A percentile compares a stretch with the other conserved stretches of the same genome.
Conservation (phyloP, 2,888 invertebrate species). For the Horisme vitalbata region DNA sequence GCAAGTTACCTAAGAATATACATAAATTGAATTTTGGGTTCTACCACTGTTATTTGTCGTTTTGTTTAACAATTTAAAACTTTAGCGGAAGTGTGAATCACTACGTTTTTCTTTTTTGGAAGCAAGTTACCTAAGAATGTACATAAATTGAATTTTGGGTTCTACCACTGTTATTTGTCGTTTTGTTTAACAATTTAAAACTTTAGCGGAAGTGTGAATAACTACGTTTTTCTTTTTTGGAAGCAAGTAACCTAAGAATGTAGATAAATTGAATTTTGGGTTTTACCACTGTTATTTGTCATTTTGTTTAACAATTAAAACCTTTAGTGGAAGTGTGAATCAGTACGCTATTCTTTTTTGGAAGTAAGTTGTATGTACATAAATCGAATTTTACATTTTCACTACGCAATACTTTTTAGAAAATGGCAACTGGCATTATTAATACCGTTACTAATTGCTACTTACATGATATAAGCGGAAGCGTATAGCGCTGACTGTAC, state of each 20-base stretch:
- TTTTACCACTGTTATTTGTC: slow-evolving; percentile 20
- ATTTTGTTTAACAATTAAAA: slow-evolving; percentile 33
- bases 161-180: slow-evolving; percentile 20
- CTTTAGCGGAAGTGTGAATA: slow-evolving; percentile 20
- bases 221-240: slow-evolving; percentile 23
- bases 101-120: slow-evolving; percentile 23
- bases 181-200: slow-evolving; percentile 34
- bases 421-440: too few species aligned
- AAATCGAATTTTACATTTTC: too few species aligned
- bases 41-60: slow-evolving; percentile 23
- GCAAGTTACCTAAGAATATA: slow-evolving; percentile 8
- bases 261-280: slow-evolving; percentile 19
- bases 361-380: too few species aligned
- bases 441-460: too few species aligned
- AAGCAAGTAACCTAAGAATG: slow-evolving; percentile 10
- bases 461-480: too few species aligned
- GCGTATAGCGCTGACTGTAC: too few species aligned
- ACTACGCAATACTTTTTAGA: too few species aligned
- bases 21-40: slow-evolving; percentile 19
- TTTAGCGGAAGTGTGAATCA: slow-evolving; percentile 21
- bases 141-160: slow-evolving; percentile 19
- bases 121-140: slow-evolving; percentile 8
- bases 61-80: slow-evolving; percentile 33
- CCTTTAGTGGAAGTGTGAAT: slow-evolving; percentile 22
- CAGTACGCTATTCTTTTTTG: slow-evolving; percentile 22